Percentiles rank a stretch among this genome's conserved stretches.
phyloP scores from a whole-genome alignment of 2,888 invertebrate genomes.

The Doris montereyensis region DNA sequence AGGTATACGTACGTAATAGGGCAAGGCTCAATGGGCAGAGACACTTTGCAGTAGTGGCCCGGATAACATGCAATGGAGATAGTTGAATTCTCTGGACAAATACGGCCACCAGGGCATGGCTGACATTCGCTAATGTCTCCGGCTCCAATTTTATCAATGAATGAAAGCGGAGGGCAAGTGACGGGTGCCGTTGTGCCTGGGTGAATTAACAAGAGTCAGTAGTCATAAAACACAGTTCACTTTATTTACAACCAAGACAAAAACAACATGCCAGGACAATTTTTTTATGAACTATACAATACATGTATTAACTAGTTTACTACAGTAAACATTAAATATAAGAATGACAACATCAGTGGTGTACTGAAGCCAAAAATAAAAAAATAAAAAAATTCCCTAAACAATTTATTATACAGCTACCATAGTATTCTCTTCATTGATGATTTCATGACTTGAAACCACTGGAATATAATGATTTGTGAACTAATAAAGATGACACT shows the following conservation, averaged over 20 bases:
- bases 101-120: slow-evolving; percentile 67
- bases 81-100: slow-evolving; percentile 66
- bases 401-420: background rate
- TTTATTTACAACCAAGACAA: too few species aligned
- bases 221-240: too few species aligned
- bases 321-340: too few species aligned
- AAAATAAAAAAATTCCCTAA: too few species aligned
- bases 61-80: slow-evolving; percentile 64
- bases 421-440: background rate
- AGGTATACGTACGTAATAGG: background rate
- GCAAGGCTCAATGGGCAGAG: slow-evolving; percentile 25
- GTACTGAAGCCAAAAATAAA: too few species aligned
- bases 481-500: background rate
- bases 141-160: slow-evolving; percentile 67
- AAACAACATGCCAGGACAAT: too few species aligned
- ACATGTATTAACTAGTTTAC: too few species aligned
- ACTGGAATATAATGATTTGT: background rate
- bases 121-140: slow-evolving; percentile 59
- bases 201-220: too few species aligned
- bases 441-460: background rate
- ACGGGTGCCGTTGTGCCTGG: slow-evolving; percentile 54
- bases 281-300: too few species aligned
- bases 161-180: slow-evolving; percentile 57
- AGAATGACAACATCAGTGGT: too few species aligned
- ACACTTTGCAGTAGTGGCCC: slow-evolving; percentile 65